These are phyloP conservation scores for Andricus quercusramuli DNA, from an alignment of 2,888 invertebrate genomes.

Conservation along the genomic window DNA sequence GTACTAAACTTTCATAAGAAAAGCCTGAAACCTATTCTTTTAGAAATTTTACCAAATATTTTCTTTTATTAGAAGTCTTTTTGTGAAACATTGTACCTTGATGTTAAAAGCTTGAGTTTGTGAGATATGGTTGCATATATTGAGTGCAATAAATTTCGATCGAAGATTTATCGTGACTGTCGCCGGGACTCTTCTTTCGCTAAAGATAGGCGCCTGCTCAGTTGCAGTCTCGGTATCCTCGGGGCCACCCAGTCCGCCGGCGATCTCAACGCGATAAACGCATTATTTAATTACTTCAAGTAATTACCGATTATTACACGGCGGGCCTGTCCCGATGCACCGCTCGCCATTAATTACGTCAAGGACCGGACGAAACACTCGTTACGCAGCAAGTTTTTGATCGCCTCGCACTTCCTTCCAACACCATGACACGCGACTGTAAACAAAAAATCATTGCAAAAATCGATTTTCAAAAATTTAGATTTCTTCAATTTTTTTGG, in stretches of 20 bases:
- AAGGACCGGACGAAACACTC: slow-evolving; percentile 66
- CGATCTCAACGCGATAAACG: slow-evolving; percentile 65
- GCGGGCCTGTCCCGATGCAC: slow-evolving; percentile 60
- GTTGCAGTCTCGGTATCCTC: slow-evolving; percentile 53
- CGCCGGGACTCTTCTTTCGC: slow-evolving; percentile 60
- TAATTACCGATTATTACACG: slow-evolving; percentile 73
- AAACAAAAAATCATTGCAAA: neutral
- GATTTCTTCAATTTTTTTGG: neutral
- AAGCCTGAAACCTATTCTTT: too few relatives aligned
- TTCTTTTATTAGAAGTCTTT: neutral
- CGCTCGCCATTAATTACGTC: slow-evolving; percentile 69
- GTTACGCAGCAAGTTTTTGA: slow-evolving; percentile 66
- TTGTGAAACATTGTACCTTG: neutral
- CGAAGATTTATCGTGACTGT: slow-evolving; percentile 67
- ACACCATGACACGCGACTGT: neutral
- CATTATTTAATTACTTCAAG: slow-evolving; percentile 74
- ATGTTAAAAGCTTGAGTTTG: neutral
- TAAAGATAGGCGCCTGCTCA: slow-evolving; percentile 52
- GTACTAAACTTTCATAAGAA: too few relatives aligned
- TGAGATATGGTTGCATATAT: neutral
- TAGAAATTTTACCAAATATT: neutral
- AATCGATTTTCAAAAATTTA: neutral
- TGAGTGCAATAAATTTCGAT: slow-evolving; percentile 53
- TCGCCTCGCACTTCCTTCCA: slow-evolving; percentile 44
- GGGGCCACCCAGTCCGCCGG: slow-evolving; percentile 66